Conservation (phyloP, 1,140 invertebrate genomes). For the Gryon sp. region DNA sequence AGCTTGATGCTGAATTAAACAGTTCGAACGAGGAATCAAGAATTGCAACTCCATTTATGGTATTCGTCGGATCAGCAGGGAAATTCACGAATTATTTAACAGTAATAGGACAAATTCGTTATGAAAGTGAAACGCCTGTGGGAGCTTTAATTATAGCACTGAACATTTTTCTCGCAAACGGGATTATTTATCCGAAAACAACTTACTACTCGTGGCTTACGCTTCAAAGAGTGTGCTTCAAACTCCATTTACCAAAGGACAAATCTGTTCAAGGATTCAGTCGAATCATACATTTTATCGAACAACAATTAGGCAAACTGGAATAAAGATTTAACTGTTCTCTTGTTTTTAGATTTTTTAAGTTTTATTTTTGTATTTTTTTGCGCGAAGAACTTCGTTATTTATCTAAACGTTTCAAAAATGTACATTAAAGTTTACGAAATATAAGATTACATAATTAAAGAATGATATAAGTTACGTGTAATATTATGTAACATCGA, state of each 20-base stretch:
- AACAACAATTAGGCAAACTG: constrained; percentile 1
- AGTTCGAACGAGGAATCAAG: too few species aligned
- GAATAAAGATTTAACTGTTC: background rate
- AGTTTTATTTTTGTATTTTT: background rate
- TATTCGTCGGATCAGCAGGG: background rate
- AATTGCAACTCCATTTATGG: constrained; percentile 12
- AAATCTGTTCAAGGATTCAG: constrained; percentile 7
- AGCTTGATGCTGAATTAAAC: too few species aligned
- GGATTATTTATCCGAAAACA: background rate
- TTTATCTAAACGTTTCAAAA: too few species aligned
- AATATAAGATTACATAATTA: too few species aligned
- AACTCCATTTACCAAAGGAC: constrained; percentile 1
- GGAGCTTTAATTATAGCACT: background rate
- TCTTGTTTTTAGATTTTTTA: background rate
- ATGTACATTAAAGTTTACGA: too few species aligned
- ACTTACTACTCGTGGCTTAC: constrained; percentile 5
- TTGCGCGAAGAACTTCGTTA: too few species aligned
- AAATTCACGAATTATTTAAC: constrained; percentile 1
- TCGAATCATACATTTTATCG: constrained; percentile 12
- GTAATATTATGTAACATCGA: too few species aligned
- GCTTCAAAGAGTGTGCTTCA: constrained; percentile 6
- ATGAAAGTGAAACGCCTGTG: background rate
- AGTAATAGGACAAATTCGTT: background rate
- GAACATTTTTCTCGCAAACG: constrained; percentile 7
- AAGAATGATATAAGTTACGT: too few species aligned